Base-by-base conservation (phyloP, 2,888 invertebrate species). In the Criorhina ranunculi region DNA sequence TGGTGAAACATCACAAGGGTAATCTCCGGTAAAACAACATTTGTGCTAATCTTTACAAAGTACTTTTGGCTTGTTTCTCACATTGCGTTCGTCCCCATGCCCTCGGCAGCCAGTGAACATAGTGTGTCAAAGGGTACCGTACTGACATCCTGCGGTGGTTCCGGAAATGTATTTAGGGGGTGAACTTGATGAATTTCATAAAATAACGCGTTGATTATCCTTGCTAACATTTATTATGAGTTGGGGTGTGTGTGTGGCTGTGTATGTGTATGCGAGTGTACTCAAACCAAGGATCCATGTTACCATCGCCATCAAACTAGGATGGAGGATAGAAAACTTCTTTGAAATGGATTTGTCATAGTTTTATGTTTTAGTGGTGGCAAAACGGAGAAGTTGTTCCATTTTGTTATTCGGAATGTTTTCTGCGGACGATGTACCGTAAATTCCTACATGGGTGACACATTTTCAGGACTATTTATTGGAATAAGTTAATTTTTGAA, bases 1-100 rank as follows among this genome's bases (percentile, higher is more conserved):
- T 85, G 85, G 80, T 70, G 80, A 85, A 85, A 85, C 85, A 80
- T 85, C 75, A 80, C 85, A 80, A 80, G 85, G 85, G 75, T 85
- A 85, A 85, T 85, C 85, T 85, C 85, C 80, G 79, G 80, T 85
- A 80, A 80, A 85, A 85, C 85, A 85, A 85, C 85, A 85, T 85
- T 85, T 80, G 85, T 85, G 85, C 75, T 85, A 80, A 85, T 85
- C 85, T 85, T 80, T 76, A 85, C 80, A 85, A 85, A 85, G 79
- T 80, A 85, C 85, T 85, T 85, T 80, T 80, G 80, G 80, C 76
- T 80, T 85, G 70, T 80, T 75, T 76, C 59, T 75, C 66, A 75
- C 80, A 70, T 70, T 75, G 57, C 59, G 46, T 31, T 44, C 55
- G 35, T 57, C 42, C 17, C 11, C 24, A 35, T 51, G n/a, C 49